Evolutionary conservation across 2,113 vertebrate species (phyloP).

Genomic region (Ceyx margarethae): DNA sequence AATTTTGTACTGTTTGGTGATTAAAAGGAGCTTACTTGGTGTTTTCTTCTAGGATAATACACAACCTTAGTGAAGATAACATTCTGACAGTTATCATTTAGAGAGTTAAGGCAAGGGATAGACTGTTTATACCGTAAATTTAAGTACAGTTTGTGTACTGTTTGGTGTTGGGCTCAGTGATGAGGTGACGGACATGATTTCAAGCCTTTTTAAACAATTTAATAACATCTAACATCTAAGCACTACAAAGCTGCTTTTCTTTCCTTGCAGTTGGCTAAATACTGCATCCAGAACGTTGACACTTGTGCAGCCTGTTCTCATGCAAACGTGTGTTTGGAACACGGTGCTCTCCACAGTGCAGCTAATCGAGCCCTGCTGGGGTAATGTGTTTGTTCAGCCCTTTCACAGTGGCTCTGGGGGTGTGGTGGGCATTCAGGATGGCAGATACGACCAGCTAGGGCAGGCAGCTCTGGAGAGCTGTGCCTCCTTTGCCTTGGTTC

Average conservation of each 20-base stretch:
- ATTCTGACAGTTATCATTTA: not conserved
- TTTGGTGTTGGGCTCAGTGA: not conserved
- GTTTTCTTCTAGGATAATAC: not conserved
- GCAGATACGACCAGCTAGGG: not conserved
- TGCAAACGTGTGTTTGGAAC: not conserved
- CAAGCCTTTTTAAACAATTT: not conserved
- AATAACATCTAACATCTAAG: not conserved
- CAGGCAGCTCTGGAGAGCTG: not conserved
- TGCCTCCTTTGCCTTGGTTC: not conserved
- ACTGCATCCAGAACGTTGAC: not conserved
- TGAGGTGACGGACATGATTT: not conserved
- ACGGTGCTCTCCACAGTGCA: not conserved
- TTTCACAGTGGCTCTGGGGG: not conserved
- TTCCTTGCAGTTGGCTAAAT: not conserved
- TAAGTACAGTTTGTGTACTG: not conserved
- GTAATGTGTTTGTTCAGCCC: not conserved
- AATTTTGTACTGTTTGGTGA: not conserved
- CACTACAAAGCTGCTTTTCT: not conserved
- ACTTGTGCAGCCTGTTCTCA: not conserved
- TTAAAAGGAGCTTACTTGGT: not conserved
- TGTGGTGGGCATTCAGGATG: not conserved
- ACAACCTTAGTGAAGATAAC: accelerated
- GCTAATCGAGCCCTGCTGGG: not conserved
- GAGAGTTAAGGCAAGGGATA: not conserved
- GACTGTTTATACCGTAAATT: not conserved